Evolutionary conservation across 2,113 vertebrate species (phyloP).

Genomic region (Aegithalos caudatus): DNA sequence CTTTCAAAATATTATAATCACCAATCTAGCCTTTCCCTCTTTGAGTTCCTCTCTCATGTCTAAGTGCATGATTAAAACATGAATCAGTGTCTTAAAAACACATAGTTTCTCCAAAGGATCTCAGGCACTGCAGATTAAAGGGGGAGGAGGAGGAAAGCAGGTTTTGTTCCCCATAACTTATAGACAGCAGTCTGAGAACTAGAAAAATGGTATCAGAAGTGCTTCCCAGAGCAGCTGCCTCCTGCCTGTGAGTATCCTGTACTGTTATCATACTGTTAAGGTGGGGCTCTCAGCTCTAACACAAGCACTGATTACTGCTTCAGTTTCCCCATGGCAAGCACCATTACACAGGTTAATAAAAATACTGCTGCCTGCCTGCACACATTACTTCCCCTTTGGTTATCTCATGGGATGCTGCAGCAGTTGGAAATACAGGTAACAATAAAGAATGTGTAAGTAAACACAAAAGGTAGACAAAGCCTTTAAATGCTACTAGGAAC

Average conservation of each 20-base stretch:
- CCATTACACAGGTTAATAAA: not conserved
- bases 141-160: not conserved
- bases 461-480: not conserved
- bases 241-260: not conserved
- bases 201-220: not conserved
- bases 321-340: not conserved
- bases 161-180: not conserved
- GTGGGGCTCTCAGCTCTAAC: not conserved
- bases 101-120: not conserved
- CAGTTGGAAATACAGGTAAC: not conserved
- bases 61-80: not conserved
- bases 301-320: not conserved
- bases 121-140: not conserved
- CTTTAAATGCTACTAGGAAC: not conserved
- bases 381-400: not conserved
- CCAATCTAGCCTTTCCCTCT: not conserved
- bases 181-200: not conserved
- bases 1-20: not conserved
- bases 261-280: fast-evolving
- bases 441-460: not conserved
- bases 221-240: not conserved
- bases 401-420: not conserved
- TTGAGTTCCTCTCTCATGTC: not conserved
- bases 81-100: not conserved
- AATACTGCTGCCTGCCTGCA: not conserved